Evolutionary conservation across 1,140 invertebrate species (phyloP).

Genomic region (Philopotamus ludificatus): DNA sequence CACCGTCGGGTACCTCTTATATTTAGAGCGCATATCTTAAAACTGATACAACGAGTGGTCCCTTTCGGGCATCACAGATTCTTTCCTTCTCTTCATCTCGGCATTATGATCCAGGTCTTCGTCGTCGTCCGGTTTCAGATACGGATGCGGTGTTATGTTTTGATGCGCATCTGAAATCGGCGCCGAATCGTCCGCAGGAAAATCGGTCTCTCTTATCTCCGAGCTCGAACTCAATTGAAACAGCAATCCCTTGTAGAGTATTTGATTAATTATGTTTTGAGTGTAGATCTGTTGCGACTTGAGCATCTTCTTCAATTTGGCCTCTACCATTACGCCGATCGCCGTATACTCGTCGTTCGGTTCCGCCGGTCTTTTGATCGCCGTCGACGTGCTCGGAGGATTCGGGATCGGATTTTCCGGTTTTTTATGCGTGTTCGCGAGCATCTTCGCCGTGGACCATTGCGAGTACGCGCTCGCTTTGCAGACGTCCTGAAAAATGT

Average conservation of each 20-base stretch:
- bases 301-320: conserved; percentile 40
- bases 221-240: conserved; percentile 31
- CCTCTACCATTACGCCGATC: conserved; percentile 36
- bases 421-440: conserved; percentile 30
- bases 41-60: background rate
- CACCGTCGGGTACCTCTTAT: background rate
- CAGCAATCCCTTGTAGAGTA: conserved; percentile 35
- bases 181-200: conserved; percentile 6
- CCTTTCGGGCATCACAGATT: background rate
- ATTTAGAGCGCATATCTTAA: background rate
- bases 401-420: background rate
- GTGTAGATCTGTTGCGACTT: conserved; percentile 36
- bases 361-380: background rate
- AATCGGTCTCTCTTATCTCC: conserved; percentile 31
- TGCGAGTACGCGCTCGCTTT: conserved; percentile 23
- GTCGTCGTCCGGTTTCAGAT: background rate
- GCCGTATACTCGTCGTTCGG: conserved; percentile 39
- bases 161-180: background rate
- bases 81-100: background rate
- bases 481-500: conserved; percentile 20
- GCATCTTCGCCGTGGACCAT: conserved; percentile 34
- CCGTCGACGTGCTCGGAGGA: background rate
- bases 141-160: background rate
- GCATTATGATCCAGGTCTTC: too few relatives aligned
- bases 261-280: conserved; percentile 40